Base-by-base conservation (phyloP, 2,888 invertebrate species). In the Agonopterix heracliana region DNA sequence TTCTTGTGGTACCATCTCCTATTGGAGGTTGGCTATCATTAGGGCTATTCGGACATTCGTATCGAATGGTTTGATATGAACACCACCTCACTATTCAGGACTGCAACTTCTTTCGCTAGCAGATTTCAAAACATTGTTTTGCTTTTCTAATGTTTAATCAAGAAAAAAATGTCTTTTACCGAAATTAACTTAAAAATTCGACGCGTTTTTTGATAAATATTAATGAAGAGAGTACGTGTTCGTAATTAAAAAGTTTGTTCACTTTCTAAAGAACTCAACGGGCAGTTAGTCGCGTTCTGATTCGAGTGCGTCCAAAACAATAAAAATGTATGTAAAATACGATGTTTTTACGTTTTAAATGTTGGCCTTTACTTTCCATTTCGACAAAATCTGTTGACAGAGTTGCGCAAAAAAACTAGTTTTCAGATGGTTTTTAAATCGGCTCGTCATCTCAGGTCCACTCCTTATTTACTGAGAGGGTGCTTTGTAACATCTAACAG, bases 281-380 rank as follows among this genome's bases (percentile, higher is more conserved):
- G 68, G 68, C 67, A 63, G 69, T 78, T 78, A 77, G 78, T 77
- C 62, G 61, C 75, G 75, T 68, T 68, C 78, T 74, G 71, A 74
- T 78, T 78, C 62, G 65, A 3, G 58, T 55, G 56, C 66, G 55
- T 59, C 63, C 57, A 59, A 64, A 68, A 74, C 70, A 68, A 74
- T 73, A 71, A 72, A 36, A 72, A 69, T 57, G 47, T 59, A 52
- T 55, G 54, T 51, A 54, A 51, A 54, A 59, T 52, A 49, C 55
- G 26, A 56, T 58, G 49, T 35, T 53, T 51, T 48, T n/a, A 38
- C 9, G 38, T 38, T 38, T 38, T 38, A 38, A 26, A 26, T 7
- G 5, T 38, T 38, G 9, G 38, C 10, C 51, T 57, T 51, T 57
- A 70, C 70, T 70, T 69, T 70, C 70, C 61, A 61, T 69, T 69